Conservation (phyloP, 1,140 invertebrate genomes). For the Ericerus pela region DNA sequence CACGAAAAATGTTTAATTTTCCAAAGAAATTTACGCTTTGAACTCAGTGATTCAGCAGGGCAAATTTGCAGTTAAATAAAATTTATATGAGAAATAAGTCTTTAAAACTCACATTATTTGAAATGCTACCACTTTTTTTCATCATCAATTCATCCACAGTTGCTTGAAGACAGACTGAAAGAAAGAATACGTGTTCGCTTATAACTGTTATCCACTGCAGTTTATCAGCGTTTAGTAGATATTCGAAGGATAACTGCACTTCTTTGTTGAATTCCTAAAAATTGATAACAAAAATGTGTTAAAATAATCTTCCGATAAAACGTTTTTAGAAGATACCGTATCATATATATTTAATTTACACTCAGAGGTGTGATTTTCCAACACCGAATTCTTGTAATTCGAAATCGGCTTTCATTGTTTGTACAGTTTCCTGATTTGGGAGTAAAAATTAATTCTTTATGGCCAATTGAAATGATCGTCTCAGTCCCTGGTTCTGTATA, state of each 20-base stretch:
- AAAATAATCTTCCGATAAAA: neutral
- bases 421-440: slow-evolving; percentile 34
- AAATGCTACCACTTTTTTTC: slow-evolving; percentile 47
- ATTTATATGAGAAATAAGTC: neutral
- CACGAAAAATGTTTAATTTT: slow-evolving; percentile 35
- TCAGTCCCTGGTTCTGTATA: slow-evolving; percentile 53
- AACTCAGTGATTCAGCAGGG: slow-evolving; percentile 17
- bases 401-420: slow-evolving; percentile 64
- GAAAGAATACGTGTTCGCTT: slow-evolving; percentile 82
- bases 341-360: no score
- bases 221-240: slow-evolving; percentile 80
- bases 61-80: slow-evolving; percentile 16
- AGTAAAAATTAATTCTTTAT: slow-evolving; percentile 59
- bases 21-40: slow-evolving; percentile 27
- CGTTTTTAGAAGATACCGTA: no score
- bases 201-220: slow-evolving; percentile 82
- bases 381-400: slow-evolving; percentile 87
- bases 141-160: slow-evolving; percentile 88
- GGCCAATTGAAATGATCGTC: slow-evolving; percentile 55
- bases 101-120: slow-evolving; percentile 30
- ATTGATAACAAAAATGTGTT: no score
- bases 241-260: slow-evolving; percentile 81
- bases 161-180: slow-evolving; percentile 84
- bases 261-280: neutral
- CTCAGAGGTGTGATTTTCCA: slow-evolving; percentile 87